Conservation (phyloP, 2,113 vertebrate species). For the Corythornis cristatus region DNA sequence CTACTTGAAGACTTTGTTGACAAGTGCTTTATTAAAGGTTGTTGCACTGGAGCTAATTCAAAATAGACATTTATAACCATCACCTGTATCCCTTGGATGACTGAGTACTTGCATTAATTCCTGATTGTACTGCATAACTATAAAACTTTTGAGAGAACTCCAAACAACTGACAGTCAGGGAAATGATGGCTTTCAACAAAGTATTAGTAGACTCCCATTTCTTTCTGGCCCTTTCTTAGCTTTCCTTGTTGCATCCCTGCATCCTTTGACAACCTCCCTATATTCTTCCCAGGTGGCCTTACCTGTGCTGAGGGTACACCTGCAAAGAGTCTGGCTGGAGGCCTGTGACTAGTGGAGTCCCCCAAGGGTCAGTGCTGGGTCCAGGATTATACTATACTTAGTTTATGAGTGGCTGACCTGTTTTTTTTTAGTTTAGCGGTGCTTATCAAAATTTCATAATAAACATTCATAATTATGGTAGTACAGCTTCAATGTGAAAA, state of each 20-base stretch:
- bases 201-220: constrained; percentile 5
- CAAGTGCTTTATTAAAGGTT: neutral
- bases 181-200: neutral
- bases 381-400: too few species aligned
- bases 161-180: neutral
- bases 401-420: neutral
- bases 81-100: neutral
- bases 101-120: neutral
- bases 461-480: neutral
- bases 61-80: neutral
- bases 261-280: too few species aligned
- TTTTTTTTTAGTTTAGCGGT: neutral
- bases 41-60: neutral
- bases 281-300: too few species aligned
- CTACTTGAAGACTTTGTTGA: neutral
- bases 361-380: too few species aligned
- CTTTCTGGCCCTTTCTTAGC: neutral
- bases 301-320: too few species aligned
- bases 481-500: neutral
- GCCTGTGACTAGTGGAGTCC: too few species aligned
- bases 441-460: neutral
- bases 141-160: neutral
- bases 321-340: too few species aligned
- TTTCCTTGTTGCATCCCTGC: too few species aligned
- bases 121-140: neutral